Conservation (phyloP, 1,140 invertebrate species). For the Kradibia gibbosae region DNA sequence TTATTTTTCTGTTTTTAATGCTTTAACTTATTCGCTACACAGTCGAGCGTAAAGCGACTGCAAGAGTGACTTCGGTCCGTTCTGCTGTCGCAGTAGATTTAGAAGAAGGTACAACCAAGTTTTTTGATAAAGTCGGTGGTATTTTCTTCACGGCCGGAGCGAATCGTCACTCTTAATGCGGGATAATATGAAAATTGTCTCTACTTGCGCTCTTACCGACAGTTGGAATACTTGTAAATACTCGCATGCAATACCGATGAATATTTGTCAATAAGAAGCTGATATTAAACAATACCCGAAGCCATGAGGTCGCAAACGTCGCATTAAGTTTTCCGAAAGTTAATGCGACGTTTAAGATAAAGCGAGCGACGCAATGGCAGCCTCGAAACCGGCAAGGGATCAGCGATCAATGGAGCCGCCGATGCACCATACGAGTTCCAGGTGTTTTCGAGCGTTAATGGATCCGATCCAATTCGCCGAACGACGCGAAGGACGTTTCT, state of each 20-base stretch:
- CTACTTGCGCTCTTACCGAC: background rate
- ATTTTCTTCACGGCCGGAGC: slow-evolving; percentile 28
- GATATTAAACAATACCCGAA: background rate
- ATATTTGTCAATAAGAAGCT: background rate
- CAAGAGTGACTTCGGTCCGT: slow-evolving; percentile 34
- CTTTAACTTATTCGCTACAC: background rate
- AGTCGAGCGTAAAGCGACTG: slow-evolving; percentile 32
- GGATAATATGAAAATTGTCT: slow-evolving; percentile 1
- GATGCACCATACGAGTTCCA: background rate
- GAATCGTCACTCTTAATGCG: slow-evolving; percentile 3
- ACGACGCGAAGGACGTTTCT: no score
- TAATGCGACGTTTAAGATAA: background rate
- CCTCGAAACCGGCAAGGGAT: background rate
- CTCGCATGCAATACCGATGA: background rate
- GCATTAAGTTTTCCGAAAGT: background rate
- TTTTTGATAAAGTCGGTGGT: slow-evolving; percentile 30
- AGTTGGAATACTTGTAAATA: background rate
- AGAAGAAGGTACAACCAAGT: slow-evolving; percentile 48
- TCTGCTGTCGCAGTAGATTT: background rate
- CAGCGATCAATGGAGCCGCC: slow-evolving; percentile 6
- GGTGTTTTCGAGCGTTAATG: no score
- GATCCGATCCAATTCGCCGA: no score
- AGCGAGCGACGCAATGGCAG: background rate
- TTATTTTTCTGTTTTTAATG: background rate
- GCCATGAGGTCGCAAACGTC: background rate